Percentiles rank a stretch among this genome's conserved stretches.
Conservation (phyloP, 2,113 vertebrate genomes). For the Nyctibius bracteatus region DNA sequence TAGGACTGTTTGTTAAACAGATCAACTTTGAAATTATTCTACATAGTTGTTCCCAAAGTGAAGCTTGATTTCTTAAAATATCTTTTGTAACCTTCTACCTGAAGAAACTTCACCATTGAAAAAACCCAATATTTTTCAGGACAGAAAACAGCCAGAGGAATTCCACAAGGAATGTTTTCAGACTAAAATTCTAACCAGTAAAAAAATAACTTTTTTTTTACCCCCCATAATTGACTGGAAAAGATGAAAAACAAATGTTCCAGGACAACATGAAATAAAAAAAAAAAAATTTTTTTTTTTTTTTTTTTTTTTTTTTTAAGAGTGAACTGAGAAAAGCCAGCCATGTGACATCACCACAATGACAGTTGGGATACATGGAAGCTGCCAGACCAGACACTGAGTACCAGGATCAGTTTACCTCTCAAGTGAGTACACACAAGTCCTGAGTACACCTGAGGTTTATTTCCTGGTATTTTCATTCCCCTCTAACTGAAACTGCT, state of each 20-base stretch:
- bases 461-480: neutral
- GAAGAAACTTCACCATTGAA: neutral
- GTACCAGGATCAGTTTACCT: neutral
- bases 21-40: neutral
- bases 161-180: constrained; percentile 28
- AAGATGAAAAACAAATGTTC: constrained; percentile 48
- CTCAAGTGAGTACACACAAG: neutral
- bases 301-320: neutral
- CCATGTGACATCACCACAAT: constrained; percentile 9
- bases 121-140: neutral
- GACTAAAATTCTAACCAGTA: neutral
- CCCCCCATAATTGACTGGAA: constrained; percentile 23
- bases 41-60: neutral
- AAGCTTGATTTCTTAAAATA: neutral
- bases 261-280: constrained; percentile 26
- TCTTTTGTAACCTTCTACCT: neutral
- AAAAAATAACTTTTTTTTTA: neutral
- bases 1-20: neutral
- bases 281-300: too few species aligned
- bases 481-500: neutral
- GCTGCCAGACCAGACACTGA: neutral
- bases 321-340: constrained; percentile 7
- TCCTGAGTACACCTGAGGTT: neutral
- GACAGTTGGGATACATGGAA: neutral
- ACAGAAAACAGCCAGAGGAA: constrained; percentile 29